Evolutionary conservation across 2,113 vertebrate species (phyloP).

Genomic region (Myrmecobius fasciatus): DNA sequence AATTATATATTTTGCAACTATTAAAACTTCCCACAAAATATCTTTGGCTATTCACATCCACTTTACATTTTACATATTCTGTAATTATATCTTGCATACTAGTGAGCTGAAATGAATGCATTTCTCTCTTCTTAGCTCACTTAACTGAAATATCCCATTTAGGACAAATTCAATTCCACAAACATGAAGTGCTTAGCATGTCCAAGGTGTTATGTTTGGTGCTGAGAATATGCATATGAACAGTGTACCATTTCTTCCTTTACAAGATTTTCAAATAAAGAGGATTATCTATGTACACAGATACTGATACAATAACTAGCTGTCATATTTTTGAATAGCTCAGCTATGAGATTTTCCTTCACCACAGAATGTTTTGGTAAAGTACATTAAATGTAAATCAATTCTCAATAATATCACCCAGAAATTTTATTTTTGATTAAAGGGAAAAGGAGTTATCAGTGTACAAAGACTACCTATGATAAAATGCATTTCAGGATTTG

Average conservation of each 20-base stretch:
- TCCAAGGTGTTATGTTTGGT: neutral
- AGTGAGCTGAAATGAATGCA: slow-evolving; percentile 6
- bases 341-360: too few species aligned
- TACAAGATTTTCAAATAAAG: neutral
- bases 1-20: too few species aligned
- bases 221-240: too few species aligned
- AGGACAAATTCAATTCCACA: neutral
- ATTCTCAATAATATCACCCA: neutral
- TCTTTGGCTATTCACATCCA: slow-evolving; percentile 5
- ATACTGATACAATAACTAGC: neutral
- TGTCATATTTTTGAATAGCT: too few species aligned
- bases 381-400: too few species aligned
- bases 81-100: neutral
- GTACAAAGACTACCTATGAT: neutral
- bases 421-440: neutral
- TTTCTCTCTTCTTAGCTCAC: slow-evolving; percentile 5
- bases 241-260: neutral
- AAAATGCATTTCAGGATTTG: too few species aligned
- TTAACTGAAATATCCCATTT: slow-evolving; percentile 20
- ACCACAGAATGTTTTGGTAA: too few species aligned
- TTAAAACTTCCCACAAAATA: too few species aligned
- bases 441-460: neutral
- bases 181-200: too few species aligned
- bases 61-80: neutral
- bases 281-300: neutral